These are phyloP conservation scores for Phyto melanocephala DNA, from an alignment of 2,888 invertebrate species.

Conservation along the genomic window DNA sequence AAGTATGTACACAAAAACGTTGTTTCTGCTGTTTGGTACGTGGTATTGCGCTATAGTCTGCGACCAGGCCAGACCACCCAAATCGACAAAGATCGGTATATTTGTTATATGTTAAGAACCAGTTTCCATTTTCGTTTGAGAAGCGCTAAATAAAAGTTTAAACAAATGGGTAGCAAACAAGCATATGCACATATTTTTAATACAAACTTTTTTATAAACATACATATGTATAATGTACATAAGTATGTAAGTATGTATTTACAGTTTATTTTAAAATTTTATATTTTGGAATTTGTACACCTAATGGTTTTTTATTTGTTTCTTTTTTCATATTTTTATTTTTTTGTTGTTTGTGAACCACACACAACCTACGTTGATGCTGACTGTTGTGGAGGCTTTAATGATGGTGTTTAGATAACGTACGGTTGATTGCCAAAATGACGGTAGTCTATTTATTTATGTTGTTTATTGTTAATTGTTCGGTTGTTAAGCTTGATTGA, in stretches of 20 bases:
- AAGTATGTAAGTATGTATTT: background rate
- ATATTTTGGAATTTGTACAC: slow-evolving; percentile 40
- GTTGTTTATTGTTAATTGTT: slow-evolving; percentile 60
- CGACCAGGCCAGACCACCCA: slow-evolving; percentile 51
- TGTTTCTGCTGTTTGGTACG: slow-evolving; percentile 36
- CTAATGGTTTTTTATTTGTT: slow-evolving; percentile 53
- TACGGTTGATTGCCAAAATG: slow-evolving; percentile 57
- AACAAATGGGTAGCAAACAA: slow-evolving; percentile 42
- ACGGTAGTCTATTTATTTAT: slow-evolving; percentile 53
- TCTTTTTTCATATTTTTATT: background rate
- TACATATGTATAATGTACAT: background rate
- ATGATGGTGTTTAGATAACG: slow-evolving; percentile 42
- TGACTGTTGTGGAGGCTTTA: background rate
- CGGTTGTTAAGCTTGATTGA: slow-evolving; percentile 32
- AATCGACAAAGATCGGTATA: slow-evolving; percentile 42
- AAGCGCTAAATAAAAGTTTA: slow-evolving; percentile 54
- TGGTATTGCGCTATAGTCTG: slow-evolving; percentile 23
- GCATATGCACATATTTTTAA: background rate
- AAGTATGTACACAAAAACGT: background rate
- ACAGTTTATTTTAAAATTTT: slow-evolving; percentile 17
- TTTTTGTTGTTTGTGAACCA: background rate
- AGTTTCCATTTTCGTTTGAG: slow-evolving; percentile 39
- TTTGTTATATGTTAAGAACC: slow-evolving; percentile 49
- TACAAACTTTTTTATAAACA: no score
- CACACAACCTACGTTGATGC: background rate